phyloP scores from a whole-genome alignment of 2,888 invertebrate genomes.

The Heliconius cydno region DNA sequence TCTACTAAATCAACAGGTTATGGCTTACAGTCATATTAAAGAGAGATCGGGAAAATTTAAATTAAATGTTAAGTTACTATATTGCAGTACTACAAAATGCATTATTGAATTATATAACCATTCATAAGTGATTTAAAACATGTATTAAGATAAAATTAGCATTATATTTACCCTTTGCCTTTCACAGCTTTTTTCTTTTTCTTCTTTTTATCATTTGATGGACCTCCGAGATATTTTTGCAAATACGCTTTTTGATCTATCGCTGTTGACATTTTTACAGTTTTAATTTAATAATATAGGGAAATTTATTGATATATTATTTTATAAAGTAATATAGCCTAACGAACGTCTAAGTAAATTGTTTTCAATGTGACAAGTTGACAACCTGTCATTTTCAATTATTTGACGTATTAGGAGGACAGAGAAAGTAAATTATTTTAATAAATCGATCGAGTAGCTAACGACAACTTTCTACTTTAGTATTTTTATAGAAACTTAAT shows the following conservation, averaged over 20 bases:
- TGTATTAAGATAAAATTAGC: background rate
- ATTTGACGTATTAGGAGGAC: background rate
- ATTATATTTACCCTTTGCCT: slow-evolving; percentile 68
- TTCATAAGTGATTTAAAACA: background rate
- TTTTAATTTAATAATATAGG: slow-evolving; percentile 39
- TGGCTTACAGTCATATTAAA: background rate
- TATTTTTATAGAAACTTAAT: background rate
- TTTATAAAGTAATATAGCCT: background rate
- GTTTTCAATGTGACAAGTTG: background rate
- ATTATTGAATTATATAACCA: background rate
- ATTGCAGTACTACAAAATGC: background rate
- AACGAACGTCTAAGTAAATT: background rate
- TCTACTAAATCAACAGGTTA: background rate
- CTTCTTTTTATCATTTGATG: slow-evolving; percentile 86
- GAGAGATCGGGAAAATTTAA: too few relatives aligned
- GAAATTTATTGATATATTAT: background rate
- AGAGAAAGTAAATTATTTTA: background rate
- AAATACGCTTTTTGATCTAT: slow-evolving; percentile 91
- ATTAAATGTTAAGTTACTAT: background rate
- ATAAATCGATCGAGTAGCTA: background rate
- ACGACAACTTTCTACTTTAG: background rate
- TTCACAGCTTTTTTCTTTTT: slow-evolving; percentile 83
- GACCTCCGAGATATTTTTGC: slow-evolving; percentile 88
- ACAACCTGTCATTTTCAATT: background rate
- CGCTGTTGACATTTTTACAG: slow-evolving; percentile 68